Conservation (phyloP, 2,113 vertebrate genomes). For the Pterocles gutturalis region DNA sequence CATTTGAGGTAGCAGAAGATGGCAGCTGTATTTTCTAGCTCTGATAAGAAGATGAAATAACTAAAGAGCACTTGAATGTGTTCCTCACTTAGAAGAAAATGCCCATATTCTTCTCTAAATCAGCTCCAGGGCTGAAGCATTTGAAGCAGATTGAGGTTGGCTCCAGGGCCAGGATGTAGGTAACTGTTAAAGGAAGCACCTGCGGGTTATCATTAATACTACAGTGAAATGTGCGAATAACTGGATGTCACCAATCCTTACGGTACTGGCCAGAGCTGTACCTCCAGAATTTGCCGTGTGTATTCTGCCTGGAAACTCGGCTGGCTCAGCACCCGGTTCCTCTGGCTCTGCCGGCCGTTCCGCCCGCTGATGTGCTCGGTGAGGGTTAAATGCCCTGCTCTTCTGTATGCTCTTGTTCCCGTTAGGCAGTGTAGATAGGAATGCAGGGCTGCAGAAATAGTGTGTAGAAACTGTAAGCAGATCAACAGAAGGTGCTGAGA, state of each 20-base stretch:
- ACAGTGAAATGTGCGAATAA: background rate
- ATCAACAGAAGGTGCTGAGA: background rate
- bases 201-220: background rate
- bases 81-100: background rate
- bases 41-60: background rate
- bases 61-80: background rate
- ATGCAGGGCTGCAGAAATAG: background rate
- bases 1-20: background rate
- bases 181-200: background rate
- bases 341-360: background rate
- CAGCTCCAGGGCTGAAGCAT: background rate
- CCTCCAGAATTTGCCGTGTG: background rate
- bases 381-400: background rate
- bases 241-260: background rate
- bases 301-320: background rate
- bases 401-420: background rate
- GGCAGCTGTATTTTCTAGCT: background rate
- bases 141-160: background rate
- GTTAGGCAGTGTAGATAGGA: accelerated
- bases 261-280: background rate
- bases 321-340: background rate
- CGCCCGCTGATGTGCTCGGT: background rate
- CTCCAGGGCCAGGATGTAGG: background rate
- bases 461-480: background rate
- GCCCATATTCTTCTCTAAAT: background rate